Base-by-base conservation (phyloP, 2,113 vertebrate species). In the Lathamus discolor region DNA sequence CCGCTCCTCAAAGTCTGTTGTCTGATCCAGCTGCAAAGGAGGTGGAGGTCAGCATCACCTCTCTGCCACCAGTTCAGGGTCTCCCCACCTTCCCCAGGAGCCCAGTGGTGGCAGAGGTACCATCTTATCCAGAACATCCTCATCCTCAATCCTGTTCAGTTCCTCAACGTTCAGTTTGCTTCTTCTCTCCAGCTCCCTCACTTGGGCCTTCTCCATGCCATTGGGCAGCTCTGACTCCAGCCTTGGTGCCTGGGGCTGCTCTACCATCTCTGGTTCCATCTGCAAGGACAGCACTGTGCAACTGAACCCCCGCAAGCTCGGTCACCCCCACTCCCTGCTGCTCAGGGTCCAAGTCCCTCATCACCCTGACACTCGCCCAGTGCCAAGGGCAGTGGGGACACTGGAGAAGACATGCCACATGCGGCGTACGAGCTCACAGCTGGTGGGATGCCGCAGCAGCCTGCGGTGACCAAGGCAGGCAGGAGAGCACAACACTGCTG, bases 41-140 rank as follows among this genome's bases (percentile, higher is more conserved):
- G 49, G 11, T 4, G 4, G 31, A 86, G 37, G 33, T 75, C 41
- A 86, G 44, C 55, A 57, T 62, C 48, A 61, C 43, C 44, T 49
- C 49, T 44, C 68, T 77, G 55, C 61, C 66, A 74, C 57, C 66
- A 82, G 35, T 51, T 63, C 5, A 1, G 43, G 29, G 31, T 46
- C 25, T 35, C 61, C 86, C 76, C 13, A 2, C 11, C 63, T 79
- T 70, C 20, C 68, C 39, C 29, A 54, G 25, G 10, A 90, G 19
- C 63, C 27, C 6, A 0, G 78, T 7, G 1, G 35, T 27, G 5
- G 24, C 61, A 24, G 24, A 91, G 62, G 6, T 98, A 99, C 99
- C 99, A 99, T 99, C 97, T 99, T 99, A 97, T 99, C 99, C 83
- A 99, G 98, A 81, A 99, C 92, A 19, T 98, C 98, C 88, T 99